These are phyloP conservation scores for Pentalonia nigronervosa DNA, from an alignment of 1,140 invertebrate species.

Conservation along the genomic window DNA sequence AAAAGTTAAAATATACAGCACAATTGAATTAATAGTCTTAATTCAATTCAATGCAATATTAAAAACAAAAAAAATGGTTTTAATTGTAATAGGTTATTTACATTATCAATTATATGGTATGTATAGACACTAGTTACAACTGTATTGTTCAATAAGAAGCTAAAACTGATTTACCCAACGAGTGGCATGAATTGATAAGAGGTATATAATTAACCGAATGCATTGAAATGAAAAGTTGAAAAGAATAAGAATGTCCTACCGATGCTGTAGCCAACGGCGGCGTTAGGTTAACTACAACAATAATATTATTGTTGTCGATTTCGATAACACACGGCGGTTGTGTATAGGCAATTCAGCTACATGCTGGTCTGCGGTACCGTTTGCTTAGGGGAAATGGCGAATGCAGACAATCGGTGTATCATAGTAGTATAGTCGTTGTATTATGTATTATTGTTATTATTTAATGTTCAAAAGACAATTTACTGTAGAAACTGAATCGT, in stretches of 20 bases:
- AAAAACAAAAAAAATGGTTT: neutral
- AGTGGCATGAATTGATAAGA: neutral
- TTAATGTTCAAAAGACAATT: neutral
- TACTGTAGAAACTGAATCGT: neutral
- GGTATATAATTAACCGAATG: neutral
- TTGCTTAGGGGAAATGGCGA: neutral
- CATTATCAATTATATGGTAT: neutral
- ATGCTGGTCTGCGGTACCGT: neutral
- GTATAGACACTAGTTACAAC: neutral
- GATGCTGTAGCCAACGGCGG: neutral
- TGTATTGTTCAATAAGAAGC: neutral
- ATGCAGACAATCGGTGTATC: neutral
- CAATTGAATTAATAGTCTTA: neutral
- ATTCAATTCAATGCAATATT: neutral
- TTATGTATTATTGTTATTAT: slow-evolving; percentile 23
- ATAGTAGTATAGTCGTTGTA: neutral
- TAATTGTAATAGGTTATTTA: neutral
- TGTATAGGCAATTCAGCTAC: slow-evolving; percentile 32
- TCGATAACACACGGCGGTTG: neutral
- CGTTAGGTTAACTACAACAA: neutral
- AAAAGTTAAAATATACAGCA: neutral
- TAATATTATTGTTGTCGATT: slow-evolving; percentile 23
- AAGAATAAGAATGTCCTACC: neutral
- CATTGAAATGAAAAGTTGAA: slow-evolving; percentile 5
- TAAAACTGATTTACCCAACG: neutral